Conservation (phyloP, 2,888 invertebrate genomes). For the Orthosia incerta region DNA sequence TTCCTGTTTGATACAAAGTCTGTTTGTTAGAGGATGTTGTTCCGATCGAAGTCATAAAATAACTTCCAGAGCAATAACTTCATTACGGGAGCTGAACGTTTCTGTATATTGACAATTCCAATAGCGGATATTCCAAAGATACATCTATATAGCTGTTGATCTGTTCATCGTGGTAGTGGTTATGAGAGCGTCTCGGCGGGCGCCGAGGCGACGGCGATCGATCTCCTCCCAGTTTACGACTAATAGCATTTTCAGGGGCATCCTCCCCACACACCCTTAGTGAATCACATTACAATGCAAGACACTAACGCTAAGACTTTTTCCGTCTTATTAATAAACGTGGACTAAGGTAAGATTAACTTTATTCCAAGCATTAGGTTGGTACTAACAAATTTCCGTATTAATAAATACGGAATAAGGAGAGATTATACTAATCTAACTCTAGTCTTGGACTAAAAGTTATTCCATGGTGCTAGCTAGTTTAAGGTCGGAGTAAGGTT, state of each 20-base stretch:
- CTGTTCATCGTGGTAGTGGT: slow-evolving; percentile 53
- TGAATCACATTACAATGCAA: slow-evolving; percentile 53
- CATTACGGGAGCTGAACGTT: slow-evolving; percentile 36
- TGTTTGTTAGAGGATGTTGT: slow-evolving; percentile 37
- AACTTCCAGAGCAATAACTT: slow-evolving; percentile 40
- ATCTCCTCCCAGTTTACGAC: slow-evolving; percentile 83
- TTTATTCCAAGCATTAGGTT: too few relatives aligned
- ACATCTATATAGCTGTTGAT: slow-evolving; percentile 58
- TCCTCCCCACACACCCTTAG: slow-evolving; percentile 65
- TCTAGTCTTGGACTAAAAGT: too few relatives aligned
- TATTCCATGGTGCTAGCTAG: too few relatives aligned
- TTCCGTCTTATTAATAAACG: too few relatives aligned
- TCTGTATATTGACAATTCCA: slow-evolving; percentile 45
- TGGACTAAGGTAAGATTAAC: too few relatives aligned
- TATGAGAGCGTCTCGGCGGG: slow-evolving; percentile 70
- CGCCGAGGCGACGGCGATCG: slow-evolving; percentile 86
- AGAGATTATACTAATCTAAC: too few relatives aligned
- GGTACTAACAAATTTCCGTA: too few relatives aligned
- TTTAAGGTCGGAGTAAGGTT: too few relatives aligned
- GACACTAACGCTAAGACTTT: slow-evolving; percentile 3
- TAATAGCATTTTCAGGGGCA: slow-evolving; percentile 82
- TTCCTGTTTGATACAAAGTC: slow-evolving; percentile 34
- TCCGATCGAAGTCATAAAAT: slow-evolving; percentile 17
- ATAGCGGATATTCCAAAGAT: slow-evolving; percentile 36
- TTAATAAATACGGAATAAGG: too few relatives aligned